Conservation (phyloP, 1,140 invertebrate genomes). For the Aporrectodea caliginosa region DNA sequence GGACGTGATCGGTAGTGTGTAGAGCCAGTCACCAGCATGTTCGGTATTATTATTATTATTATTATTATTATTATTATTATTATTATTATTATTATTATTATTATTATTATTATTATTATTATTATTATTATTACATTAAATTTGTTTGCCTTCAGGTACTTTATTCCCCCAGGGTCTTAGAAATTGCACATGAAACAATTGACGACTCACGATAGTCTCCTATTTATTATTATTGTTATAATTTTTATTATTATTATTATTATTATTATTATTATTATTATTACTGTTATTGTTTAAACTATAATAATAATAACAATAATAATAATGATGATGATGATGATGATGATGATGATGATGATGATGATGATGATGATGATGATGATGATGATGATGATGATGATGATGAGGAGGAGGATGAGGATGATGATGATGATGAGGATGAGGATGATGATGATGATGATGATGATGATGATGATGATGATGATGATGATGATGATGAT, state of each 20-base stretch:
- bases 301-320: too few species aligned
- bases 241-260: not conserved
- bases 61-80: not conserved
- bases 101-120: not conserved
- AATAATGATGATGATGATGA: not conserved
- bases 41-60: not conserved
- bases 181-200: too few species aligned
- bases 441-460: not conserved
- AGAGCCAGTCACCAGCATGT: not conserved
- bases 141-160: too few species aligned
- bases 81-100: not conserved
- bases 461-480: not conserved
- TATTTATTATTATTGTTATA: not conserved
- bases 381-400: not conserved
- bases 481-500: not conserved
- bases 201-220: too few species aligned
- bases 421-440: not conserved
- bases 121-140: too few species aligned
- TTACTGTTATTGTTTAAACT: not conserved
- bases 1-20: too few species aligned
- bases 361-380: not conserved
- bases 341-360: slow-evolving; percentile 2
- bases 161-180: too few species aligned
- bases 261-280: not conserved
- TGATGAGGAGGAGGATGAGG: not conserved